A percentile compares a stretch with the other conserved stretches of the same genome.
phyloP scores from a whole-genome alignment of 92 coral and sea anemone species.

The Zoanthus sansibaricus region DNA sequence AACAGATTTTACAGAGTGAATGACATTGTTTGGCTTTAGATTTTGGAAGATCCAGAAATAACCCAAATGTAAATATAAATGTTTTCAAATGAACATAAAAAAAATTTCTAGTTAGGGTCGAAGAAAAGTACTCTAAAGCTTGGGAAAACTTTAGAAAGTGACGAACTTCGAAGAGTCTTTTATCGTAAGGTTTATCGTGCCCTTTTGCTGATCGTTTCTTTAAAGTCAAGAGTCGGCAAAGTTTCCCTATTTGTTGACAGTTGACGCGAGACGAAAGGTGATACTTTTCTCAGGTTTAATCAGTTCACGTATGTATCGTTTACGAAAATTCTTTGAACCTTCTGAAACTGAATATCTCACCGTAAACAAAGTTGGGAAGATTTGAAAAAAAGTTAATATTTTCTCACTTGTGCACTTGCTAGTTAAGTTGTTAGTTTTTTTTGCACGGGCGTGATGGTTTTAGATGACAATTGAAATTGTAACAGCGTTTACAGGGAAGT shows the following conservation, averaged over 20 bases:
- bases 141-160: not conserved
- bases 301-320: not conserved
- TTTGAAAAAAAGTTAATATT: no score
- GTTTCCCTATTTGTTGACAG: not conserved
- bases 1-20: no score
- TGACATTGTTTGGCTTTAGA: no score
- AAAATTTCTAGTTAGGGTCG: not conserved
- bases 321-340: not conserved
- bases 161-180: not conserved
- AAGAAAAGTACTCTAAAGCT: not conserved
- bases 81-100: no score
- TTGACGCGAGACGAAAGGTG: not conserved
- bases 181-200: not conserved
- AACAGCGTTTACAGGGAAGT: no score
- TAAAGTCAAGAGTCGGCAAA: not conserved
- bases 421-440: no score
- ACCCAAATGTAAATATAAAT: no score
- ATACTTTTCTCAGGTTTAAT: not conserved
- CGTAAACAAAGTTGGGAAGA: not conserved
- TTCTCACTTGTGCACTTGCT: no score
- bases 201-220: not conserved
- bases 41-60: no score
- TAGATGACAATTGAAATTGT: no score
- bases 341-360: not conserved
- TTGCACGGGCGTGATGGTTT: no score